These are phyloP conservation scores for Meteorus cinctellus DNA, from an alignment of 2,888 invertebrate genomes.

Conservation along the genomic window DNA sequence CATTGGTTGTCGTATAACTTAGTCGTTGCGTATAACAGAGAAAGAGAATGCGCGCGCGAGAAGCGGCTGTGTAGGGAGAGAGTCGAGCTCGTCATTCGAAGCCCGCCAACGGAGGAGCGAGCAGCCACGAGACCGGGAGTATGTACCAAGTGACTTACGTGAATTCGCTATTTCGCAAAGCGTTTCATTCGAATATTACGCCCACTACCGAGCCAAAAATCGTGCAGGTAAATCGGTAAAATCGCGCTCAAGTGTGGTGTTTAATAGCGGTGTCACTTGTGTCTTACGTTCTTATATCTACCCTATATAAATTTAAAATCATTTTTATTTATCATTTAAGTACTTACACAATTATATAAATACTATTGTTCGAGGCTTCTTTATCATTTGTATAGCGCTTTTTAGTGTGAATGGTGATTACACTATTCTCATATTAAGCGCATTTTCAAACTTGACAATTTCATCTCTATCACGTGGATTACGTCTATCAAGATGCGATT, in stretches of 20 bases:
- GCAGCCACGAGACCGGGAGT: slow-evolving; percentile 67
- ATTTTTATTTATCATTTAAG: not conserved
- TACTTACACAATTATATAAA: not conserved
- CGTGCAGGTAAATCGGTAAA: slow-evolving; percentile 12
- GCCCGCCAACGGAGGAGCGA: slow-evolving; percentile 73
- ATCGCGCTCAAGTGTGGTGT: slow-evolving; percentile 22
- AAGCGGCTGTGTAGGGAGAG: slow-evolving; percentile 62
- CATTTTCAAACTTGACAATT: not conserved
- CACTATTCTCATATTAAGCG: not conserved
- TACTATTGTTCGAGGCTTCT: not conserved
- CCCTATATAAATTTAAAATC: not conserved
- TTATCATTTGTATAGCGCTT: not conserved
- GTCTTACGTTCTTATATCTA: not conserved
- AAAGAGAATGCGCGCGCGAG: slow-evolving; percentile 45
- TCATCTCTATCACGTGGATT: slow-evolving; percentile 9
- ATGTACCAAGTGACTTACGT: slow-evolving; percentile 56
- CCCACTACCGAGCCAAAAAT: slow-evolving; percentile 5
- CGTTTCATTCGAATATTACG: slow-evolving; percentile 21
- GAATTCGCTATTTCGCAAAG: slow-evolving; percentile 43
- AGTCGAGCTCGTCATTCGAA: slow-evolving; percentile 70
- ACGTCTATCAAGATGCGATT: slow-evolving; percentile 10
- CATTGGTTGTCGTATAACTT: slow-evolving; percentile 16
- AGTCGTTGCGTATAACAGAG: not conserved
- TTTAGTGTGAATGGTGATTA: not conserved
- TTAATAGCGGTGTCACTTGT: slow-evolving; percentile 18